Evolutionary conservation across 2,888 invertebrate species (phyloP), one percentile per base, ranked within the genome.

Genomic region (Lagria hirta): DNA sequence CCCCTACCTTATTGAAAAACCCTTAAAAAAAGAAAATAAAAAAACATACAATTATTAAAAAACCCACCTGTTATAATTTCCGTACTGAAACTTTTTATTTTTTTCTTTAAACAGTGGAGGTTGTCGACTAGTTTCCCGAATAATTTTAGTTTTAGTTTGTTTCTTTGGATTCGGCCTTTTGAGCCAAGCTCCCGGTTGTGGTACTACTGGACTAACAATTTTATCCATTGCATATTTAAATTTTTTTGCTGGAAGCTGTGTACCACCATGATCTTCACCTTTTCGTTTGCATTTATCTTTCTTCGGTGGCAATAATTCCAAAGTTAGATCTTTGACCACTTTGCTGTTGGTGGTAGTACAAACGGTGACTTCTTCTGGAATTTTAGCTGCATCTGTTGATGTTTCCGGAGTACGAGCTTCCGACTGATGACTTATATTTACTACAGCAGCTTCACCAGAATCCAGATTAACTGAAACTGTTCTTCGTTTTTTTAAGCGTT

Each of bases 171-270:
- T 67, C 32, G 74, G 73, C 14, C 83, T 74, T 70, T 86, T 88
- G 32, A 69, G 48, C 88, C 88, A 88, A 0, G 87, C 84, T 2
- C 90, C 90, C 0, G 91, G 91, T 66, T 92, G 92, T 4, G 90
- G 91, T 43, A 92, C 86, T 18, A 92, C 93, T 0, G 92, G 93
- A 64, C 91, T 92, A 7, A 93, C 93, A 55, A 93, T 93, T 72
- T 90, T 91, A 68, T 92, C 92, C 73, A 88, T 80, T 0, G 80
- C 78, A 68, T 84, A 74, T 34, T 87, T 81, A 30, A 86, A 78
- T 51, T 83, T 70, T 64, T 82, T 79, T 54, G 75, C 75, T 4
- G 22, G 12, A n/a, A n/a, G n/a, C n/a, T n/a, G n/a, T 4, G 20
- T 10, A 58, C 79, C 77, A 5, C 72, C 74, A 57, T 78, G 75